These are phyloP conservation scores for Buphagus erythrorhynchus DNA, from an alignment of 2,797 vertebrate genomes.

Conservation along the genomic window DNA sequence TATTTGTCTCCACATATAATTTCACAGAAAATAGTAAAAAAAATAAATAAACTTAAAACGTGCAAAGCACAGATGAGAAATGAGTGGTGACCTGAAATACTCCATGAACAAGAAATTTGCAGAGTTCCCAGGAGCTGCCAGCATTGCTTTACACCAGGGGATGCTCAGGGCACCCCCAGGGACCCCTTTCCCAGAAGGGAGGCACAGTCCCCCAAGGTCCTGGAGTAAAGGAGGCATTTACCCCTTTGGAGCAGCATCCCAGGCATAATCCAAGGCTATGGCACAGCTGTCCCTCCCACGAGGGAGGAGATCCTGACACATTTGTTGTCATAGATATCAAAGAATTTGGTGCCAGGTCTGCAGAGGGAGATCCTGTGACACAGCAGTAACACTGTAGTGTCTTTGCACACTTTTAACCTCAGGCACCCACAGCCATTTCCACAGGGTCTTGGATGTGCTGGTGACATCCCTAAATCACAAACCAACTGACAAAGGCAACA, in stretches of 20 bases:
- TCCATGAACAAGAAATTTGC: neutral
- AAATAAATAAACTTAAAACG: neutral
- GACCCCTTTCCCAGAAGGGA: neutral
- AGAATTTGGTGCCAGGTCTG: slow-evolving; percentile 58
- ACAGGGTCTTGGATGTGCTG: neutral
- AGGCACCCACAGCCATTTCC: neutral
- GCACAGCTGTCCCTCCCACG: slow-evolving; percentile 50
- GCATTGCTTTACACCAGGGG: neutral
- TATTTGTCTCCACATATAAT: too few relatives aligned
- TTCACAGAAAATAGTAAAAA: neutral
- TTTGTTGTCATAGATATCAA: slow-evolving; percentile 49
- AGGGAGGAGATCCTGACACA: slow-evolving; percentile 53
- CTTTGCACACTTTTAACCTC: neutral
- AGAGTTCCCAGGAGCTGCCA: neutral
- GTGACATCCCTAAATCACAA: neutral
- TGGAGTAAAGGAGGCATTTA: neutral
- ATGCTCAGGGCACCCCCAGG: neutral
- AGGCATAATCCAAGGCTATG: slow-evolving; percentile 64
- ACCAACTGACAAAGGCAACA: neutral
- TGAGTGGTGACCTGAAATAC: neutral
- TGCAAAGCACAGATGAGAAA: neutral
- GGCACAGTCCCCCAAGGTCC: neutral
- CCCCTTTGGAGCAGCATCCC: neutral
- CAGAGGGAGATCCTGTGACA: neutral
- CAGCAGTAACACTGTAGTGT: neutral